These are phyloP conservation scores for Steinernema scapterisci DNA, from an alignment of 2,888 invertebrate genomes.

Conservation along the genomic window DNA sequence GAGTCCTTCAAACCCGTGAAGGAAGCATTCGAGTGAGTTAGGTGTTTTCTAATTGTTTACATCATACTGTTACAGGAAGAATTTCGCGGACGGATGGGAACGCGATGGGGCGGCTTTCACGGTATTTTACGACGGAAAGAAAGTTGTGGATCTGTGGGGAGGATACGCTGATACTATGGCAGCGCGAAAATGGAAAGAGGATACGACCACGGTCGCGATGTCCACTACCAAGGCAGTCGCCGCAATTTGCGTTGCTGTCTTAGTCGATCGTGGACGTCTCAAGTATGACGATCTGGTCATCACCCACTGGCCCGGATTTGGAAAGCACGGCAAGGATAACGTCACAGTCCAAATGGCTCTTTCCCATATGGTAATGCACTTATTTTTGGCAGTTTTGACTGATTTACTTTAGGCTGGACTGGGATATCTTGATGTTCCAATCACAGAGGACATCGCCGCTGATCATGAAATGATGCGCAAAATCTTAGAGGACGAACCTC, in stretches of 20 bases:
- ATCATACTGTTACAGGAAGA: not conserved
- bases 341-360: constrained; percentile 55
- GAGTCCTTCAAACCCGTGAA: not conserved
- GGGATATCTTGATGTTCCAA: constrained; percentile 49
- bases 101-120: constrained; percentile 12
- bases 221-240: constrained; percentile 55
- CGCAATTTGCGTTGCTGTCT: constrained; percentile 46
- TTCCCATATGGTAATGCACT: constrained; percentile 47
- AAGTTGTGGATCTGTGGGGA: constrained; percentile 57
- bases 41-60: no score
- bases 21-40: not conserved
- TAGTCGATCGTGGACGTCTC: constrained; percentile 43
- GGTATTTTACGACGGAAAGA: constrained; percentile 45
- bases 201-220: constrained; percentile 54
- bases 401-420: constrained; percentile 45
- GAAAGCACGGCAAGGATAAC: constrained; percentile 51
- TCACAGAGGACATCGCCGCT: constrained; percentile 49
- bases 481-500: constrained; percentile 60
- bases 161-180: constrained; percentile 53
- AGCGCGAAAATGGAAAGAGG: constrained; percentile 49
- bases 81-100: constrained; percentile 14
- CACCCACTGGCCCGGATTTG: constrained; percentile 57
- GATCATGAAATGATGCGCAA: constrained; percentile 60
- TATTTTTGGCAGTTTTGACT: not conserved
- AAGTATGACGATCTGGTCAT: constrained; percentile 52